phyloP scores from a whole-genome alignment of 2,888 invertebrate genomes.

The Pollenia labialis region DNA sequence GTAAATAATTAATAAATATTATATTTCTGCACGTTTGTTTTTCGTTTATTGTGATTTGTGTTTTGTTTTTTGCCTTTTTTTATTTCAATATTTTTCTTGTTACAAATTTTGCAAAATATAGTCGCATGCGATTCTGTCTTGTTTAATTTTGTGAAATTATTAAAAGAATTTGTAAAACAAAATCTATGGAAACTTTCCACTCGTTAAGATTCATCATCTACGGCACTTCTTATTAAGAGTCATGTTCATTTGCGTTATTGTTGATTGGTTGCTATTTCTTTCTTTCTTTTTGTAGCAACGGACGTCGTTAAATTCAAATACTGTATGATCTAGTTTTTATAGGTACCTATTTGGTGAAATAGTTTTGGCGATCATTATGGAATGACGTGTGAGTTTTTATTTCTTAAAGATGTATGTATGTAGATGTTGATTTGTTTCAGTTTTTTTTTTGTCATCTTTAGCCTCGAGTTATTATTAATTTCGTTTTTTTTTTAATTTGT shows the following conservation, averaged over 20 bases:
- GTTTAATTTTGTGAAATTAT: conserved; percentile 40
- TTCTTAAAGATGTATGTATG: neutral
- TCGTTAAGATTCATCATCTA: conserved; percentile 62
- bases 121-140: conserved; percentile 49
- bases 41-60: conserved; percentile 4
- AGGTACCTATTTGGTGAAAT: conserved; percentile 31
- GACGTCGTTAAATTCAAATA: conserved; percentile 9
- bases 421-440: neutral
- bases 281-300: conserved; percentile 22
- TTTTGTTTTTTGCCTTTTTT: neutral
- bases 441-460: neutral
- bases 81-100: conserved; percentile 30
- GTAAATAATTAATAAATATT: conserved; percentile 46
- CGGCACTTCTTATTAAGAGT: conserved; percentile 22
- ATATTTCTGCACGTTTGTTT: conserved; percentile 55
- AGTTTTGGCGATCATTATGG: conserved; percentile 25
- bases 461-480: conserved; percentile 59
- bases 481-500: conserved; percentile 15
- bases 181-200: conserved; percentile 65
- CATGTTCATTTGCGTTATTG: conserved; percentile 16
- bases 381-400: conserved; percentile 18
- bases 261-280: conserved; percentile 14
- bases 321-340: conserved; percentile 17
- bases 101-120: conserved; percentile 41
- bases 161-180: conserved; percentile 50